A percentile compares a stretch with the other conserved stretches of the same genome.
phyloP scores from a whole-genome alignment of 2,113 vertebrate genomes.

The Ia io region DNA sequence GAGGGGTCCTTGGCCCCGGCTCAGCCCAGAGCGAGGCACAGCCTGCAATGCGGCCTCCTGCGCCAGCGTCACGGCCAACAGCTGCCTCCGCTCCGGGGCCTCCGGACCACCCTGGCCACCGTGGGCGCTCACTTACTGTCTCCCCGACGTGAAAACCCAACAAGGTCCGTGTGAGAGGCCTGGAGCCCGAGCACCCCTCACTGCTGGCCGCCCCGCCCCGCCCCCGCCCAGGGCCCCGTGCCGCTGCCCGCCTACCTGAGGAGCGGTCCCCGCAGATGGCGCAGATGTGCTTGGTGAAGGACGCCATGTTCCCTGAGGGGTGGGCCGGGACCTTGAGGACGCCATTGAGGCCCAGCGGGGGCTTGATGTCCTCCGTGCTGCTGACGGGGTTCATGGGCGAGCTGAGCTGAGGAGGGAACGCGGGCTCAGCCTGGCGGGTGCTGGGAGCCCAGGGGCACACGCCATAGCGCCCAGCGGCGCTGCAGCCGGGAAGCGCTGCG shows the following conservation, averaged over 20 bases:
- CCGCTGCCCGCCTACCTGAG: conserved; percentile 89
- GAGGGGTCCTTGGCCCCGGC: not conserved
- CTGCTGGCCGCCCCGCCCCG: not conserved
- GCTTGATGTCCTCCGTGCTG: conserved; percentile 98
- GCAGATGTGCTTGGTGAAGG: conserved; percentile 99
- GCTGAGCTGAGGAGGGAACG: conserved; percentile 86
- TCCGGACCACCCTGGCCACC: rapidly evolving
- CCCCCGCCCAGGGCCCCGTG: conserved; percentile 36
- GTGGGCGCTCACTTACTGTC: rapidly evolving
- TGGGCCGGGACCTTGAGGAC: conserved; percentile 97
- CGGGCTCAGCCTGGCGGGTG: not conserved
- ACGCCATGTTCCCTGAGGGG: conserved; percentile 90
- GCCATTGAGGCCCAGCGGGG: conserved; percentile 95
- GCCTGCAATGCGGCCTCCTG: rapidly evolving
- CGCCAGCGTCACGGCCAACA: rapidly evolving
- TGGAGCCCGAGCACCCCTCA: rapidly evolving
- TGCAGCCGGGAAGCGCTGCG: rapidly evolving
- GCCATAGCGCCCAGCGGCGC: not conserved
- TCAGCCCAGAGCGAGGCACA: not conserved
- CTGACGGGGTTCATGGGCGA: conserved; percentile 97
- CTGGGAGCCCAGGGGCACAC: rapidly evolving
- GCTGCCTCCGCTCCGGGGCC: not conserved
- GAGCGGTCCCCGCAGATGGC: conserved; percentile 99
- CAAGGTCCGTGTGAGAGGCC: rapidly evolving
- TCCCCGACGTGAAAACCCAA: rapidly evolving